Evolutionary conservation across 1,140 invertebrate species (phyloP).

Genomic region (Rhagoletis pomonella): DNA sequence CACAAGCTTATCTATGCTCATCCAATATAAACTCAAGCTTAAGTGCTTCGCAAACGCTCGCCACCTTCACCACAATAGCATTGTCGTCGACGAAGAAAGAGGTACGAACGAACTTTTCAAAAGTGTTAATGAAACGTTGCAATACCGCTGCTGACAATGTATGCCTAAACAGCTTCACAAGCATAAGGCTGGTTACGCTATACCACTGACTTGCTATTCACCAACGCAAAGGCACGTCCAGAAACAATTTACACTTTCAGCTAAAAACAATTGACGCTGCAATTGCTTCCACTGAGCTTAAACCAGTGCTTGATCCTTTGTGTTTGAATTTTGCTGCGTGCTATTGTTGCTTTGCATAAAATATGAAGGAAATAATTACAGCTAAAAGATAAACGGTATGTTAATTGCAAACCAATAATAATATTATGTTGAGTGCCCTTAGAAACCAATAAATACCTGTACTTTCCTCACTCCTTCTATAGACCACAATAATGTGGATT

Average conservation of each 20-base stretch:
- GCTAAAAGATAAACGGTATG: constrained; percentile 5
- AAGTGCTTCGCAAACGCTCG: constrained; percentile 18
- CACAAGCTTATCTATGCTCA: background rate
- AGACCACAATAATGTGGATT: background rate
- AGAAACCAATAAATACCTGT: background rate
- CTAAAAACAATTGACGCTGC: background rate
- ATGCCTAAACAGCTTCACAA: background rate
- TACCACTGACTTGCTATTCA: background rate
- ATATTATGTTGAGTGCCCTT: no score
- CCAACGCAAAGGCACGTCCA: background rate
- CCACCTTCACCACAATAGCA: background rate
- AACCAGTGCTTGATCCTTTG: background rate
- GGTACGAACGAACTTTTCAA: background rate
- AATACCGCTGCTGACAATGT: background rate
- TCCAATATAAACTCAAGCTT: constrained; percentile 12
- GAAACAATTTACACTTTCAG: background rate
- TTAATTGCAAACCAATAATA: background rate
- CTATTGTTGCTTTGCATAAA: constrained; percentile 1
- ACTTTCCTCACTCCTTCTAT: background rate
- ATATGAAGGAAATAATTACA: background rate
- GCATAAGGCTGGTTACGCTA: background rate
- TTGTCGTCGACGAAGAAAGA: background rate
- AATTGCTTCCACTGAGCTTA: background rate
- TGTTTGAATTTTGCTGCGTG: background rate
- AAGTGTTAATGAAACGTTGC: constrained; percentile 16